phyloP scores from a whole-genome alignment of 2,113 vertebrate species.

The Xenus cinereus region DNA sequence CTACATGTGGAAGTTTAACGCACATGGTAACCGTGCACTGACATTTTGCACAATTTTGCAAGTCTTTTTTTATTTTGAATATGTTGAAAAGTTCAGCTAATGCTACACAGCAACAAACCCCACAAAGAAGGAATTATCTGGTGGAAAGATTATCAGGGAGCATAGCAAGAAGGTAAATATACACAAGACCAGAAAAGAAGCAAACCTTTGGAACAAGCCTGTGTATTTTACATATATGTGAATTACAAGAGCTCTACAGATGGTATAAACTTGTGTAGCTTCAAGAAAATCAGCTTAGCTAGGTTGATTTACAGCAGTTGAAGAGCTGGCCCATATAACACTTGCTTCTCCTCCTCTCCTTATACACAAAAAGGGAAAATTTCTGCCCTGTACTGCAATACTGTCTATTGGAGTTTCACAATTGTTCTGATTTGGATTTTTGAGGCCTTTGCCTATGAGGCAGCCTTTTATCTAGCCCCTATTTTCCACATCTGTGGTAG shows the following conservation, averaged over 20 bases:
- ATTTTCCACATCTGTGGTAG: rapidly evolving
- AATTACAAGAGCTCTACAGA: neutral
- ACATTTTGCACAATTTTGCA: neutral
- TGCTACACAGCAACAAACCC: neutral
- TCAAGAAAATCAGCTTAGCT: neutral
- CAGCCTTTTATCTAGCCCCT: neutral
- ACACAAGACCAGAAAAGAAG: neutral
- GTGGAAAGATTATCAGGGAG: neutral
- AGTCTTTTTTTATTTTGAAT: neutral
- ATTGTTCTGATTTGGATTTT: neutral
- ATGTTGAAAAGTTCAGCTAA: neutral
- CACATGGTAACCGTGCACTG: rapidly evolving
- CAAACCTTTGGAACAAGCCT: neutral
- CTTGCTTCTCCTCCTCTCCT: neutral
- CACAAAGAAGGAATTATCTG: neutral
- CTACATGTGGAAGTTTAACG: too few species aligned
- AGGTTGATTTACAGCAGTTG: neutral
- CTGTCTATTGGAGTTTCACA: neutral
- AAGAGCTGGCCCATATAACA: neutral
- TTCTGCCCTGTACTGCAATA: too few species aligned
- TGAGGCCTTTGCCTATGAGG: neutral
- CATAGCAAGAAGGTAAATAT: neutral
- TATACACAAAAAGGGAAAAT: neutral
- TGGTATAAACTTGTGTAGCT: neutral
- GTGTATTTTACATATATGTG: neutral